phyloP scores from a whole-genome alignment of 2,113 vertebrate genomes.

The Neogale vison region DNA sequence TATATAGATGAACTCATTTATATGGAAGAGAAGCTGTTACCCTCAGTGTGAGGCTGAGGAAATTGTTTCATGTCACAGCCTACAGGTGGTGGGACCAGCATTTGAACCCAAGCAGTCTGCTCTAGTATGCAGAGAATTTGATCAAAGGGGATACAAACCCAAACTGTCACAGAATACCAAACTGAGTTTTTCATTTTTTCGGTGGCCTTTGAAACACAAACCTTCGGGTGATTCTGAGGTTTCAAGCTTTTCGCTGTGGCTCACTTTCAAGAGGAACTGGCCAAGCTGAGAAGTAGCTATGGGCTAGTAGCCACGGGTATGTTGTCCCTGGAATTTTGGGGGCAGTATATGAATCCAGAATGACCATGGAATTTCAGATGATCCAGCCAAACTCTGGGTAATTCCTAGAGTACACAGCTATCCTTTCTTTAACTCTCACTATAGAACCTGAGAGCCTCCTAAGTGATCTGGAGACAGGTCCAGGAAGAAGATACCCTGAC shows the following conservation, averaged over 20 bases:
- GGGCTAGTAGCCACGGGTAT: not conserved
- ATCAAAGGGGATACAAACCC: not conserved
- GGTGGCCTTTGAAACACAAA: not conserved
- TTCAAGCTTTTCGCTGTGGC: not conserved
- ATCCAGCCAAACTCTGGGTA: not conserved
- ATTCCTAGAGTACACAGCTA: not conserved
- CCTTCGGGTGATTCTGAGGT: not conserved
- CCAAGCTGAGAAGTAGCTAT: not conserved
- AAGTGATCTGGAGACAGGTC: not conserved
- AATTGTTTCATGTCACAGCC: not conserved
- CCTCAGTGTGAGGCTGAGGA: not conserved
- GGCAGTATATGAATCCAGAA: not conserved
- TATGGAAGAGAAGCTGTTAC: not conserved
- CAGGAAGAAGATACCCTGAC: not conserved
- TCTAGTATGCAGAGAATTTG: not conserved
- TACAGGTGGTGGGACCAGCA: not conserved
- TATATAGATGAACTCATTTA: not conserved
- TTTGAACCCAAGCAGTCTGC: not conserved
- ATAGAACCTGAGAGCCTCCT: not conserved
- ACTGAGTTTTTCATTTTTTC: not conserved
- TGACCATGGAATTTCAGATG: not conserved
- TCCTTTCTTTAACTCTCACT: not conserved
- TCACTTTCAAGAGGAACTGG: not conserved
- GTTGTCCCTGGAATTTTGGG: not conserved
- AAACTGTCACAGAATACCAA: not conserved